Evolutionary conservation across 1,140 invertebrate species (phyloP), one percentile per base, ranked within the genome.

Genomic region (Trigoniulus corallinus): DNA sequence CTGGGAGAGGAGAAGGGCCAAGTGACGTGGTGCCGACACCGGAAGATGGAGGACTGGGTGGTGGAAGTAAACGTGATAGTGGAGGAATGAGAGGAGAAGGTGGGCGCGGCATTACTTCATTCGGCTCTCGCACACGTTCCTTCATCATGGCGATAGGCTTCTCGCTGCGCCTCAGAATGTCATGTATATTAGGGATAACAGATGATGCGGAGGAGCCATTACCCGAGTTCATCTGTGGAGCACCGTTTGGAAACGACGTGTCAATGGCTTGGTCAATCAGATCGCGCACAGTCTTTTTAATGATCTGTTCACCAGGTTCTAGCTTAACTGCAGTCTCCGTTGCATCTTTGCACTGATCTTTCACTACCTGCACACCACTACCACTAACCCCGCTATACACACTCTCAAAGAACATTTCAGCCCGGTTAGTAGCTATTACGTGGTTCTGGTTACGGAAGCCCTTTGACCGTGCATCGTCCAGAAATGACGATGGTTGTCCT

Each of bases 1-100:
- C 7, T 66, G n/a, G 39, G 34, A 3, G 55, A 51, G 40, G 57
- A 47, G 34, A 54, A 54, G 1, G 55, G 57, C 15, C 55, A 53
- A 39, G 53, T 52, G 26, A 50, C 53, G 20, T 47, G 56, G 21
- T 49, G 56, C 41, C 56, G 57, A 53, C 12, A 56, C 58, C 1
- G 48, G 21, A 34, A 54, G 56, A 15, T 56, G 20, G 15, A n/a
- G n/a, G n/a, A n/a, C n/a, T n/a, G n/a, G n/a, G n/a, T n/a, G n/a
- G n/a, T 27, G 52, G 43, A 41, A 57, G 51, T 12, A 12, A 12
- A 50, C 51, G 20, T 52, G 51, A 53, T 12, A 37, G 57, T 3
- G 37, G 22, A 21, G 21, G 25, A 20, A 52, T 48, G 12, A 53
- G 53, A 26, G 57, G 55, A 2, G 22, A 21, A 39, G 51, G 52